Evolutionary conservation across 2,797 vertebrate species (phyloP), one percentile per base, ranked within the genome.

Genomic region (Siniperca scherzeri): DNA sequence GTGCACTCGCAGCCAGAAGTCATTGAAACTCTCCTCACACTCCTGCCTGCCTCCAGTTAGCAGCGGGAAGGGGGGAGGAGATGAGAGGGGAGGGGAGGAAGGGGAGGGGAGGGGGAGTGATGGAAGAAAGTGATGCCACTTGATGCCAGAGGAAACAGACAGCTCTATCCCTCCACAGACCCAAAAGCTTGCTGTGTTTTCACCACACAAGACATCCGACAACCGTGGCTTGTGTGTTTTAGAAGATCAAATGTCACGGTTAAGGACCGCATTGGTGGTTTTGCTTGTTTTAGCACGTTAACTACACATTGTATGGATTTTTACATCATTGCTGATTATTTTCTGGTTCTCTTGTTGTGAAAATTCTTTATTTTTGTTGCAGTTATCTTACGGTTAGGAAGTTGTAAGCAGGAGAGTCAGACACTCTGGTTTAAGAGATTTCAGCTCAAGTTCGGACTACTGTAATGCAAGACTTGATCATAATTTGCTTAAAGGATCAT

Each of bases 11-110:
- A 82, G 74, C 56, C 82, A 91, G 72, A 85, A 93, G 90, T 92
- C 92, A 93, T 93, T 92, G 85, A 92, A 93, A 94, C 91, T 88
- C 92, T 87, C 68, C 89, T 93, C 93, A 92, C 92, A 92, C 87
- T 88, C 86, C 85, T 72, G 86, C 82, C 48, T 88, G 88, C 86
- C 84, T 92, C 77, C 85, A 86, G 85, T 86, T 59, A 85, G 78
- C 79, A 82, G 88, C 46, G 4, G 84, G 77, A 30, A 33, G 33
- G 50, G 65, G 55, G 30, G 57, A 10, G 42, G 11, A 25, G 61
- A 21, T 3, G 30, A 40, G 33, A 22, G 25, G 25, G 30, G 19
- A 21, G 27, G 27, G 27, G 2, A 2, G 27, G 2, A 2, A 2
- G 27, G 27, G 27, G 27, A 30, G 27, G 19, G 22, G 12, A 19